phyloP scores from a whole-genome alignment of 2,113 vertebrate genomes.

The Ursus arctos region DNA sequence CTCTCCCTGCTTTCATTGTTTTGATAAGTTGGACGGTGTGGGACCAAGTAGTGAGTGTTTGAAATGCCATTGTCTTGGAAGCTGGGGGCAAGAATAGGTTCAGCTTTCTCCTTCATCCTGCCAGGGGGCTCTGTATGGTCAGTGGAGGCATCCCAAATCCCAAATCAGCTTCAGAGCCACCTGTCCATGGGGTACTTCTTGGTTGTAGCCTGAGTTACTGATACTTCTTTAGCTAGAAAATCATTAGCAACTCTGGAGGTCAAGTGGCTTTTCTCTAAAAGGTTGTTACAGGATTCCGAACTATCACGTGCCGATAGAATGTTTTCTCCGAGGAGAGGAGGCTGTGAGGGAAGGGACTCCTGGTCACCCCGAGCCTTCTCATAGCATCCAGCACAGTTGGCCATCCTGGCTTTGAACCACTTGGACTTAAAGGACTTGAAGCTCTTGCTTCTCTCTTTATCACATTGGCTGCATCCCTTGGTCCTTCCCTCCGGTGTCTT shows the following conservation, averaged over 20 bases:
- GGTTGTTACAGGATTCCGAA: background rate
- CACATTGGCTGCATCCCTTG: background rate
- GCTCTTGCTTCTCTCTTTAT: background rate
- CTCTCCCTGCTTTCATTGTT: constrained; percentile 6
- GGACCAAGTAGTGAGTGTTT: constrained; percentile 16
- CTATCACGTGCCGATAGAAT: background rate
- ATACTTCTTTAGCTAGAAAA: background rate
- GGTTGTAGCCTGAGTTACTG: background rate
- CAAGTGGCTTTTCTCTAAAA: background rate
- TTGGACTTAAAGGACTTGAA: background rate
- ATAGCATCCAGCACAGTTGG: background rate
- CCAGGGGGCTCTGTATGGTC: background rate
- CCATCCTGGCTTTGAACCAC: background rate
- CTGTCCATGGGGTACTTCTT: background rate
- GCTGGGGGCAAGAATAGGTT: background rate
- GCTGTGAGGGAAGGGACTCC: background rate
- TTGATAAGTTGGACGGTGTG: background rate
- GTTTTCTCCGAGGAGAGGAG: background rate
- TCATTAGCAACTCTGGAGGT: background rate
- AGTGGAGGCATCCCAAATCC: too few relatives aligned
- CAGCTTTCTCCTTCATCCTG: background rate
- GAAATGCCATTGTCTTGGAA: background rate
- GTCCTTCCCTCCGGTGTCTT: background rate
- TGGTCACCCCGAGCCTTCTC: background rate
- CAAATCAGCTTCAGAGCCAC: background rate